Evolutionary conservation across 1,140 invertebrate species (phyloP).

Genomic region (Nomia melanderi): DNA sequence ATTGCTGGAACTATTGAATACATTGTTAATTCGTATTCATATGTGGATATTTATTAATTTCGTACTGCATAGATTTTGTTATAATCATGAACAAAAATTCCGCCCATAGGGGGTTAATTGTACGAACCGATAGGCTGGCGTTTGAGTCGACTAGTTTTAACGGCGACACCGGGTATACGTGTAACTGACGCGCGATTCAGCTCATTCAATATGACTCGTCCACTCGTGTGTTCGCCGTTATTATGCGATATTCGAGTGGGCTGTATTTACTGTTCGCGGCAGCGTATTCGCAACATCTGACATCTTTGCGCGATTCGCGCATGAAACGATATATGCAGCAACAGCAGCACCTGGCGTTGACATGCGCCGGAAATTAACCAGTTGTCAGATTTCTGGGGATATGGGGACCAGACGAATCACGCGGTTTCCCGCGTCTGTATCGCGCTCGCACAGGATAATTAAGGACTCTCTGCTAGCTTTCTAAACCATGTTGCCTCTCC

Average conservation of each 20-base stretch:
- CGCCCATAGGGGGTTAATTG: too few relatives aligned
- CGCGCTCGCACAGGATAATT: neutral
- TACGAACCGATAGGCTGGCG: too few relatives aligned
- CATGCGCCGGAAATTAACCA: slow-evolving; percentile 51
- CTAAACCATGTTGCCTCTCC: too few relatives aligned
- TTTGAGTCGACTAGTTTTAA: too few relatives aligned
- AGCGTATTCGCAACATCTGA: slow-evolving; percentile 40
- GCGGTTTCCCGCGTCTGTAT: neutral
- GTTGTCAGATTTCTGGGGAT: slow-evolving; percentile 42
- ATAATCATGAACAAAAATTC: too few relatives aligned
- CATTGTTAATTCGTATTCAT: too few relatives aligned
- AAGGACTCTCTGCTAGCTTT: neutral
- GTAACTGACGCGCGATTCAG: neutral
- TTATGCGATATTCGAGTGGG: slow-evolving; percentile 9
- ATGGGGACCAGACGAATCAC: neutral
- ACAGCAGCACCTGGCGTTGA: slow-evolving; percentile 50
- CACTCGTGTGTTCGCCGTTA: neutral
- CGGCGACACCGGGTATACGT: too few relatives aligned
- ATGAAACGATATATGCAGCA: slow-evolving; percentile 25
- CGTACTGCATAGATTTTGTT: too few relatives aligned
- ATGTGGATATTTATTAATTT: too few relatives aligned
- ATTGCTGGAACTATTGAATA: too few relatives aligned
- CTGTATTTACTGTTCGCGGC: neutral
- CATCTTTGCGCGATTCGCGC: slow-evolving; percentile 38
- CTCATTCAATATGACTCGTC: neutral